Percentiles rank a stretch among this genome's conserved stretches.
Conservation (phyloP, 2,113 vertebrate species). For the Rostratula benghalensis region DNA sequence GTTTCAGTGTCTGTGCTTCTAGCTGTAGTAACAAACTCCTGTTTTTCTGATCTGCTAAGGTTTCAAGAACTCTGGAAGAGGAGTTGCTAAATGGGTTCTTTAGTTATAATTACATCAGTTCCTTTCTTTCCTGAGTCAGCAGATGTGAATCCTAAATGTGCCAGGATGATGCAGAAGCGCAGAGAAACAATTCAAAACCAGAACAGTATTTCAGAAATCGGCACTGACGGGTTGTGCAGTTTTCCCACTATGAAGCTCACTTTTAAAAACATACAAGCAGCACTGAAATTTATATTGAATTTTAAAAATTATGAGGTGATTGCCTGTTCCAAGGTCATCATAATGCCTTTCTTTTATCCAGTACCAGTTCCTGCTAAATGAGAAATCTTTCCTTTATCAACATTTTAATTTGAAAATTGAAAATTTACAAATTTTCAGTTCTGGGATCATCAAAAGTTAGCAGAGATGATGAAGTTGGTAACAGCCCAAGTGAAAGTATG, state of each 20-base stretch:
- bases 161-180: neutral
- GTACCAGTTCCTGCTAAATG: neutral
- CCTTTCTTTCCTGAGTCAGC: slow-evolving; percentile 20
- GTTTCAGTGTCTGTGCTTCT: neutral
- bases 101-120: slow-evolving; percentile 32
- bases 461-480: neutral
- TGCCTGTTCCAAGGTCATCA: neutral
- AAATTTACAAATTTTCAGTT: neutral
- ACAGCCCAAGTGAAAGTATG: neutral
- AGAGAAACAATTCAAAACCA: slow-evolving; percentile 28
- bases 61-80: neutral
- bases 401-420: neutral
- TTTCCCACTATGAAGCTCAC: neutral
- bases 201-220: neutral
- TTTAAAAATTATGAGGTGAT: neutral
- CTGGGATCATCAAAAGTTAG: neutral
- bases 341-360: neutral
- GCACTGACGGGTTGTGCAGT: neutral
- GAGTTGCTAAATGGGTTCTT: slow-evolving; percentile 3
- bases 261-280: neutral
- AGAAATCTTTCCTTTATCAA: neutral
- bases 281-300: neutral
- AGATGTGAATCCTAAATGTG: slow-evolving; percentile 43
- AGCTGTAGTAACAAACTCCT: slow-evolving; percentile 7
- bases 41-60: slow-evolving; percentile 2